These are phyloP conservation scores for Agrotis ipsilon DNA, from an alignment of 2,888 invertebrate genomes.

Conservation along the genomic window DNA sequence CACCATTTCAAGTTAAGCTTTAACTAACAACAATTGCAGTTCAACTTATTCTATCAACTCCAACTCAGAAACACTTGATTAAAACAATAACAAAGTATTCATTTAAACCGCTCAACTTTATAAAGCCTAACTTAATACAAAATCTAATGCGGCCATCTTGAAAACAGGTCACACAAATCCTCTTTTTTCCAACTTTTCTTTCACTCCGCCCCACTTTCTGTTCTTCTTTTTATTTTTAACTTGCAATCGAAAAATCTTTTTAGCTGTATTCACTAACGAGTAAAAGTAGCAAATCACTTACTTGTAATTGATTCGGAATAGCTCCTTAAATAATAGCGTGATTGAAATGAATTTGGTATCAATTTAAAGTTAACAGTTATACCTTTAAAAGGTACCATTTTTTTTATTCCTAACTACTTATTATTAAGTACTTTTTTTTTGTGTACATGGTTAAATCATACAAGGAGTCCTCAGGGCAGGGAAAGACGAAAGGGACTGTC, in stretches of 20 bases:
- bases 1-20: too few relatives aligned
- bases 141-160: conserved; percentile 60
- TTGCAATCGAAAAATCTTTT: not conserved
- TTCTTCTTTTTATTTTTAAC: conserved; percentile 5
- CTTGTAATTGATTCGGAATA: not conserved
- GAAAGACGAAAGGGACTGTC: too few relatives aligned
- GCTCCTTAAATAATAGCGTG: too few relatives aligned
- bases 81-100: conserved; percentile 27
- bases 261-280: not conserved
- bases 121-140: conserved; percentile 55
- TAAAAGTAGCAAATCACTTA: too few relatives aligned
- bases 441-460: too few relatives aligned
- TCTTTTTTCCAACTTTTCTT: conserved; percentile 15
- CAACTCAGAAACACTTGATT: not conserved
- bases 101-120: conserved; percentile 34
- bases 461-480: too few relatives aligned
- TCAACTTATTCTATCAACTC: conserved; percentile 12
- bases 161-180: conserved; percentile 39
- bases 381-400: too few relatives aligned
- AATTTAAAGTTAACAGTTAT: too few relatives aligned
- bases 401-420: too few relatives aligned
- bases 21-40: not conserved
- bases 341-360: too few relatives aligned
- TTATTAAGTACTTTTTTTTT: too few relatives aligned
- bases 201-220: conserved; percentile 9